phyloP scores from a whole-genome alignment of 2,888 invertebrate genomes.

The Lithophane socia region DNA sequence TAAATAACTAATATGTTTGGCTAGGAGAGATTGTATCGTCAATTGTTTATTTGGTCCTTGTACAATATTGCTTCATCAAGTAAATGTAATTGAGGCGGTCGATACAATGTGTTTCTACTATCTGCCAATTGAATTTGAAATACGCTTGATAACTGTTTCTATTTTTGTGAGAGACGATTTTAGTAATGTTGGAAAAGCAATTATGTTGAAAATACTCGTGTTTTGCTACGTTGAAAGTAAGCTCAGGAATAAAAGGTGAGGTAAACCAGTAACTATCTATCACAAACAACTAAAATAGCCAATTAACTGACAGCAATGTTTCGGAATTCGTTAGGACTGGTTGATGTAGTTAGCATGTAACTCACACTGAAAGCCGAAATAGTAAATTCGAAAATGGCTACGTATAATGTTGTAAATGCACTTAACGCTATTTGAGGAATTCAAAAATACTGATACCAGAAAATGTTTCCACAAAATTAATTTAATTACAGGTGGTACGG shows the following conservation, averaged over 20 bases:
- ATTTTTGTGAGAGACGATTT: neutral
- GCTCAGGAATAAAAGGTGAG: neutral
- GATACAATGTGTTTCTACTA: conserved; percentile 10
- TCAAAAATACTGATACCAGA: neutral
- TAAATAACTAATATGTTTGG: conserved; percentile 4
- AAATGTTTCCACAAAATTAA: neutral
- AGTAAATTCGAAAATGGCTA: neutral
- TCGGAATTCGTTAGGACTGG: neutral
- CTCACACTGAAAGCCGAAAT: neutral
- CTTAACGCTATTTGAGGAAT: neutral
- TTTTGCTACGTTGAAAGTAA: neutral
- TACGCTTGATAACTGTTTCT: conserved; percentile 1
- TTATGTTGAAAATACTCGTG: neutral
- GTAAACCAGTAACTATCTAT: neutral
- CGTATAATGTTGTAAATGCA: neutral
- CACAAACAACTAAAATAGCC: conserved; percentile 19
- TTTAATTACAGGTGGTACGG: neutral
- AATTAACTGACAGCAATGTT: conserved; percentile 9
- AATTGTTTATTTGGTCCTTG: conserved; percentile 12
- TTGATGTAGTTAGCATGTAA: conserved; percentile 15
- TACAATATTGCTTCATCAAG: conserved; percentile 33
- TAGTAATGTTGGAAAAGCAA: neutral
- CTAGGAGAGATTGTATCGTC: neutral
- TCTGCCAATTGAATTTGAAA: conserved; percentile 22
- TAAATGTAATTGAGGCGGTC: conserved; percentile 30